A percentile compares a stretch with the other conserved stretches of the same genome.
Conservation (phyloP, 2,113 vertebrate species). For the Azemiops feae region DNA sequence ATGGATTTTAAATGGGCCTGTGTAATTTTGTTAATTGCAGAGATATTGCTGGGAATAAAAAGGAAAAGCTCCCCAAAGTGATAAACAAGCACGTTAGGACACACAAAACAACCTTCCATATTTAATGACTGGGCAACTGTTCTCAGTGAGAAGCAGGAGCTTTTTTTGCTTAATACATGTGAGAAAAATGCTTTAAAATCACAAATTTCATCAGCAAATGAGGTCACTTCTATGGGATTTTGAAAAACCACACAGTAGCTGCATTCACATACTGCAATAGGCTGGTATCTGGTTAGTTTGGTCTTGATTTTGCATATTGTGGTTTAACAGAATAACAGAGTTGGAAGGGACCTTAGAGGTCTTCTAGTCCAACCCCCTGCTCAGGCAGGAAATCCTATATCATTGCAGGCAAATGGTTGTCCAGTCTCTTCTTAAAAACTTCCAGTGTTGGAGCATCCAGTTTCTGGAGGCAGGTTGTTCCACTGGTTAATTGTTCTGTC, state of each 20-base stretch:
- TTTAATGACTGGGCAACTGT: slow-evolving; percentile 13
- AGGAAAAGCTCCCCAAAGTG: slow-evolving; percentile 1
- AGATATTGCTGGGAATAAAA: slow-evolving; percentile 47
- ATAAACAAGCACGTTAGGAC: slow-evolving; percentile 1
- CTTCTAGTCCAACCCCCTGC: not conserved
- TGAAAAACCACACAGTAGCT: not conserved
- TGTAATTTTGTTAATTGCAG: slow-evolving; percentile 52
- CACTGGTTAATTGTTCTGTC: no score
- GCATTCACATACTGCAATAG: not conserved
- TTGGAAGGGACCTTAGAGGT: not conserved
- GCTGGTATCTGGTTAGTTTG: not conserved
- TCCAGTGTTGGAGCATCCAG: no score
- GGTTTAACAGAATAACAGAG: not conserved
- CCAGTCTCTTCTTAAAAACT: no score
- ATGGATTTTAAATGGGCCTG: slow-evolving; percentile 33
- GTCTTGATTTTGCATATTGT: not conserved
- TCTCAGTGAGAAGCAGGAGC: not conserved
- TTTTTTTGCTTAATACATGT: not conserved
- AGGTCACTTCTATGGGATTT: not conserved
- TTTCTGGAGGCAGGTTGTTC: no score
- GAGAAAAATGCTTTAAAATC: not conserved
- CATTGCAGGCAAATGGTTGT: no score
- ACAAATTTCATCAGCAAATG: not conserved
- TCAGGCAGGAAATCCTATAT: not conserved
- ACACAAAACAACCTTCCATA: not conserved